phyloP scores from a whole-genome alignment of 2,888 invertebrate species.

The Ectemnius continuus region DNA sequence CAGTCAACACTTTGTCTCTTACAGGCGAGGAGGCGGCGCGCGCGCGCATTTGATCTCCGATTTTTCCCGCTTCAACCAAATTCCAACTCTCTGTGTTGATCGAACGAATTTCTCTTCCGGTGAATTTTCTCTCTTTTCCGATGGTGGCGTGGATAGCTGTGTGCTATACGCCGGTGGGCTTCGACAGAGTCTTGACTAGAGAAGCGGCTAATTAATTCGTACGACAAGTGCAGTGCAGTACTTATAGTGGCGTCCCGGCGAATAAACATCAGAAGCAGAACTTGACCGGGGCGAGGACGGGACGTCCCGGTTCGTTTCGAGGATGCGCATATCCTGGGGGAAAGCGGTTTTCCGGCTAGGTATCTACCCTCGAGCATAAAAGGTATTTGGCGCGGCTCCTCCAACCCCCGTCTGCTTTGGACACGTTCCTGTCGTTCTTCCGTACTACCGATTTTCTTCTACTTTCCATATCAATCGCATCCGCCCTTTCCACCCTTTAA shows the following conservation, averaged over 20 bases:
- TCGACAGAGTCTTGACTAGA: slow-evolving; percentile 30
- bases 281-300: slow-evolving; percentile 64
- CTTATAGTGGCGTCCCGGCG: slow-evolving; percentile 50
- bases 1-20: too few relatives aligned
- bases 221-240: slow-evolving; percentile 71
- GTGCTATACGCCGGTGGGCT: too few relatives aligned
- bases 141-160: too few relatives aligned
- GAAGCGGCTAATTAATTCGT: slow-evolving; percentile 68
- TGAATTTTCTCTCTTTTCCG: too few relatives aligned
- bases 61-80: too few relatives aligned
- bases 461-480: too few relatives aligned
- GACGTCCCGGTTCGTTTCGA: slow-evolving; percentile 35
- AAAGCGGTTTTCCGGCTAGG: slow-evolving; percentile 45
- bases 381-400: slow-evolving; percentile 60
- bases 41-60: too few relatives aligned
- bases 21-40: too few relatives aligned
- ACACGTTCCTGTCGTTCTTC: slow-evolving; percentile 16
- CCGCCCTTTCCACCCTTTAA: too few relatives aligned
- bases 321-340: slow-evolving; percentile 48
- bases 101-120: too few relatives aligned
- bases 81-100: too few relatives aligned
- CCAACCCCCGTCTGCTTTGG: slow-evolving; percentile 28
- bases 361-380: slow-evolving; percentile 48
- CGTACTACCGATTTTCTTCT: neutral
- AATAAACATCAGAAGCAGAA: slow-evolving; percentile 74